These are phyloP conservation scores for Artibeus jamaicensis DNA, from an alignment of 2,797 vertebrate genomes.

Conservation along the genomic window DNA sequence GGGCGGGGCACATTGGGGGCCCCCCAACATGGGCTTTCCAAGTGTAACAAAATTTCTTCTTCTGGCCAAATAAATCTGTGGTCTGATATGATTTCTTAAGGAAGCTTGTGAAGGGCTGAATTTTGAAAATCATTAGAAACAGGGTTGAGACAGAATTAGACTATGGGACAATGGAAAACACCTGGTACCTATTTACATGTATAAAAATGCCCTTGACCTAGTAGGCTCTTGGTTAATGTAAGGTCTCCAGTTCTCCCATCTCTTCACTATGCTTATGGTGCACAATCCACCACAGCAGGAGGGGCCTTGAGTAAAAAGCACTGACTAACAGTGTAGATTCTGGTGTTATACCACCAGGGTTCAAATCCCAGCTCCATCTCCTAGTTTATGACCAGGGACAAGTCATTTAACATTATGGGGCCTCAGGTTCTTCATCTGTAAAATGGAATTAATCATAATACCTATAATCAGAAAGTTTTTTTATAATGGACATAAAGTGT, in stretches of 20 bases:
- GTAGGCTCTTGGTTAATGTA: background rate
- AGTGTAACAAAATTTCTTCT: background rate
- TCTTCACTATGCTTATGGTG: background rate
- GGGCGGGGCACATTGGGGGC: too few relatives aligned
- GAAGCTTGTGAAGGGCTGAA: background rate
- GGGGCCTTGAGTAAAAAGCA: background rate
- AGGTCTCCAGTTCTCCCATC: background rate
- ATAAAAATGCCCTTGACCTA: background rate
- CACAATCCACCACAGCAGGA: background rate
- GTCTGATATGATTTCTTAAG: background rate
- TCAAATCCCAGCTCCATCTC: background rate
- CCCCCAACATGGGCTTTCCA: background rate
- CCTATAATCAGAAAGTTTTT: background rate
- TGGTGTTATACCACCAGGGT: background rate
- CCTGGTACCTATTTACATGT: background rate
- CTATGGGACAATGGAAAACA: background rate
- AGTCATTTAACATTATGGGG: background rate
- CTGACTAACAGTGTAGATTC: background rate
- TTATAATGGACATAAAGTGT: background rate
- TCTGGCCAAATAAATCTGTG: background rate
- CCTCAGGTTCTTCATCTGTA: background rate
- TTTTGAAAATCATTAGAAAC: background rate
- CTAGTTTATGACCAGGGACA: background rate
- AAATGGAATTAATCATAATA: background rate
- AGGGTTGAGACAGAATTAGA: background rate